Conservation (phyloP, 2,888 invertebrate species). For the Rhingia rostrata region DNA sequence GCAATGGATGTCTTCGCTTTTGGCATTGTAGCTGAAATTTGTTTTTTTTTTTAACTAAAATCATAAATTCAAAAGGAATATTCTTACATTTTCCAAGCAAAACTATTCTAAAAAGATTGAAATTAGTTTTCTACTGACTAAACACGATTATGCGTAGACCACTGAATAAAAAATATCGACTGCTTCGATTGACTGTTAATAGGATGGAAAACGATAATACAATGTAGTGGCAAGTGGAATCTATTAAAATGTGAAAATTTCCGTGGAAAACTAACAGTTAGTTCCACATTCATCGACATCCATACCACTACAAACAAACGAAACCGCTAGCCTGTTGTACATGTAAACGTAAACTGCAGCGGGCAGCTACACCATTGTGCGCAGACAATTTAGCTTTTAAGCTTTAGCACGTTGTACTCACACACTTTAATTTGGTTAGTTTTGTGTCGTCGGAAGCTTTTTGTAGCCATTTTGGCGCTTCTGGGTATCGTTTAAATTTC, state of each 20-base stretch:
- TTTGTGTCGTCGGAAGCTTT: slow-evolving; percentile 15
- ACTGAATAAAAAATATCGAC: slow-evolving; percentile 1
- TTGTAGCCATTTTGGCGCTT: slow-evolving; percentile 8
- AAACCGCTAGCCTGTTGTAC: too few relatives aligned
- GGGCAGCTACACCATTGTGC: slow-evolving; percentile 2
- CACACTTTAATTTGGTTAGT: slow-evolving; percentile 14
- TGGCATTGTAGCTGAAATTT: slow-evolving; percentile 18
- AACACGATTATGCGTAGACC: neutral
- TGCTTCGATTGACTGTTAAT: slow-evolving; percentile 11
- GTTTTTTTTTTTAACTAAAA: slow-evolving; percentile 16
- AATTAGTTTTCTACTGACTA: slow-evolving; percentile 9
- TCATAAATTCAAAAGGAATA: slow-evolving; percentile 25
- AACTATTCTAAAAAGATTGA: slow-evolving; percentile 12
- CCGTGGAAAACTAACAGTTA: neutral
- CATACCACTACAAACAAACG: neutral
- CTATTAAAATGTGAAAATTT: slow-evolving; percentile 12
- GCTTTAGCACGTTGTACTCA: slow-evolving; percentile 10
- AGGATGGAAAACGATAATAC: slow-evolving; percentile 2
- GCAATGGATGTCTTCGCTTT: neutral
- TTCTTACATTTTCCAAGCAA: slow-evolving; percentile 23
- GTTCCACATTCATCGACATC: slow-evolving; percentile 6
- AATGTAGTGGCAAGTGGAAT: slow-evolving; percentile 23
- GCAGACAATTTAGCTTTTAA: slow-evolving; percentile 3
- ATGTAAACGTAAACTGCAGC: neutral
- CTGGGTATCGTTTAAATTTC: neutral